Evolutionary conservation across 2,888 invertebrate genomes (phyloP), one percentile per base, ranked within the genome.

Genomic region (Agriopis marginaria): DNA sequence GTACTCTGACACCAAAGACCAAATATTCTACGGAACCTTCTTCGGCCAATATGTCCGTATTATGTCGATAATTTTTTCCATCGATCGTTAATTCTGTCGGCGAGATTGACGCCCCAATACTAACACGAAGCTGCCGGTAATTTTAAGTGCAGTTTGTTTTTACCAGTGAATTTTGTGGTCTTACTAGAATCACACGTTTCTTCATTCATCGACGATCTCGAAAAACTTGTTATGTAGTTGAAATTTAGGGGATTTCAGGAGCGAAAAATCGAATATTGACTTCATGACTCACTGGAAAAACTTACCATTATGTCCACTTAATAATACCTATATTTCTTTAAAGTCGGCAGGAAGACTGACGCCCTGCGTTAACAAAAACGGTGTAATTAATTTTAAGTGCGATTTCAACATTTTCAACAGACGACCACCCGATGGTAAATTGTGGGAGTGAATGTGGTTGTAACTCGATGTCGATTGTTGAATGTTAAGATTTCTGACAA

Each of bases 31-130:
- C 51, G 51, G 65, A 51, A 51, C 65, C 59, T 23, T 59, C 9
- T 10, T 42, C 7, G 14, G 4, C 49, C 32, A 59, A 7, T 51
- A 45, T 56, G 9, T 11, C 44, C 12, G 39, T 62, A 32, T 54
- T 47, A 55, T 56, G 14, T 53, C 63, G 63, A 68, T 63, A 47
- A 58, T n/a, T 62, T 66, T 66, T 66, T 56, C 54, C n/a, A 23
- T 14, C 40, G 53, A 49, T 82, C 83, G 84, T 84, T 85, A 86
- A 87, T 84, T 83, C 79, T 81, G 72, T 75, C 82, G 77, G 79
- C 81, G 81, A 80, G 82, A 85, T 84, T 86, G 86, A 87, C 84
- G 78, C 69, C 70, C 74, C 66, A 72, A 65, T 58, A 76, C 66
- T 74, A 75, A 77, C 78, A 77, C 79, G 77, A 78, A 79, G 77